Evolutionary conservation across 1,140 invertebrate species (phyloP).

Genomic region (Aradophagus sp.): DNA sequence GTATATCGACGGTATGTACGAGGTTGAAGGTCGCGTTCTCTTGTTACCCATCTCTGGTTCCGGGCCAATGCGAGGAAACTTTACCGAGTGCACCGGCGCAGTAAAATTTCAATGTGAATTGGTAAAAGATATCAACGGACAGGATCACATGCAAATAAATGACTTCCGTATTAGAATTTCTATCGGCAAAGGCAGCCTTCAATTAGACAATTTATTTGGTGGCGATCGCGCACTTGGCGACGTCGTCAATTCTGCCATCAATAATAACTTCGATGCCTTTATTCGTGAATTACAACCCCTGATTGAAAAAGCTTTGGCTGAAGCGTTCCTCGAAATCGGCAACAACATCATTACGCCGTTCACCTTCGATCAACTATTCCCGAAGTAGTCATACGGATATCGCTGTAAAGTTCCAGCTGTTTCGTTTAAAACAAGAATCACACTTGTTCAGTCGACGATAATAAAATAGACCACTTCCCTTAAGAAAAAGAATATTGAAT

Average conservation of each 20-base stretch:
- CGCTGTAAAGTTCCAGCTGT: too few species aligned
- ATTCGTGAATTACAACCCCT: conserved; percentile 77
- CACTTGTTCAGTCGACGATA: too few species aligned
- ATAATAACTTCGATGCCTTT: conserved; percentile 78
- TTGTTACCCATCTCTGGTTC: conserved; percentile 78
- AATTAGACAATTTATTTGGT: conserved; percentile 79
- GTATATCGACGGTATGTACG: conserved; percentile 77
- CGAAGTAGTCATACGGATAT: conserved; percentile 56
- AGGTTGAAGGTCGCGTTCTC: conserved; percentile 78
- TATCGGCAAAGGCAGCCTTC: conserved; percentile 76
- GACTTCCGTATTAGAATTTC: conserved; percentile 76
- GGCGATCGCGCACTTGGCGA: conserved; percentile 76
- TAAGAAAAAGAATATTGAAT: too few species aligned
- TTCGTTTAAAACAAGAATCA: too few species aligned
- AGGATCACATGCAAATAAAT: conserved; percentile 75
- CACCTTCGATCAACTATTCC: conserved; percentile 77
- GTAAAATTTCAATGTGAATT: conserved; percentile 73
- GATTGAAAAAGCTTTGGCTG: conserved; percentile 76
- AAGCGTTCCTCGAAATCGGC: conserved; percentile 75
- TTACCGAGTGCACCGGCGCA: conserved; percentile 77
- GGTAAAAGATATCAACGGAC: conserved; percentile 70
- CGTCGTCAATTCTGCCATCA: conserved; percentile 79
- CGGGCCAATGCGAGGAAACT: conserved; percentile 78
- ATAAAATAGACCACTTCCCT: too few species aligned
- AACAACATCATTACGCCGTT: conserved; percentile 77